Conservation (phyloP, 2,113 vertebrate species). For the Noturus placidus region DNA sequence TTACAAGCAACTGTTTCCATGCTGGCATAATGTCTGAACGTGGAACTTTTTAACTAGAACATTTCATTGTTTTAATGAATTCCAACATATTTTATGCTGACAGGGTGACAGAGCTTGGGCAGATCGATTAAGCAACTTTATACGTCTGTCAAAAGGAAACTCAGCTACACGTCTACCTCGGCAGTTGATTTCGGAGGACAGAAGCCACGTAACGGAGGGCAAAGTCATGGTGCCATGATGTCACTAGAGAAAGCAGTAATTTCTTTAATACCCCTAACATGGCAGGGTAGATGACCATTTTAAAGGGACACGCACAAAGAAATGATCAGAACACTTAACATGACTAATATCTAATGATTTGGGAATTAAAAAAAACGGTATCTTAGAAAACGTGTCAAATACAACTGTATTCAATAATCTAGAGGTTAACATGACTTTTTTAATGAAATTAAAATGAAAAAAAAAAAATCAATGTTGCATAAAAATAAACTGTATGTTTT, state of each 20-base stretch:
- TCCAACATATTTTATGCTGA: constrained; percentile 2
- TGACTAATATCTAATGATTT: background rate
- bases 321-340: background rate
- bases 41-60: background rate
- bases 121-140: background rate
- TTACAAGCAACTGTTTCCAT: background rate
- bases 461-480: background rate
- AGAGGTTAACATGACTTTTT: no score
- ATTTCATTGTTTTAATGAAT: background rate
- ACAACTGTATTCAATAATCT: background rate
- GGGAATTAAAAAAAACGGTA: background rate
- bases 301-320: background rate
- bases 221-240: background rate
- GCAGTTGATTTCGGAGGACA: background rate
- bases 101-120: background rate
- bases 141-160: constrained; percentile 5
- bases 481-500: background rate
- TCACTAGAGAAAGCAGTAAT: background rate
- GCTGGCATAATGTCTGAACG: background rate
- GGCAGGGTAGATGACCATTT: background rate
- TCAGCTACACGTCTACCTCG: background rate
- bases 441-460: background rate
- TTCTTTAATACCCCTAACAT: background rate
- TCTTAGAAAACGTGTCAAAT: background rate
- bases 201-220: background rate